Base-by-base conservation (phyloP, 2,113 vertebrate species). In the Spheniscus mendiculus region DNA sequence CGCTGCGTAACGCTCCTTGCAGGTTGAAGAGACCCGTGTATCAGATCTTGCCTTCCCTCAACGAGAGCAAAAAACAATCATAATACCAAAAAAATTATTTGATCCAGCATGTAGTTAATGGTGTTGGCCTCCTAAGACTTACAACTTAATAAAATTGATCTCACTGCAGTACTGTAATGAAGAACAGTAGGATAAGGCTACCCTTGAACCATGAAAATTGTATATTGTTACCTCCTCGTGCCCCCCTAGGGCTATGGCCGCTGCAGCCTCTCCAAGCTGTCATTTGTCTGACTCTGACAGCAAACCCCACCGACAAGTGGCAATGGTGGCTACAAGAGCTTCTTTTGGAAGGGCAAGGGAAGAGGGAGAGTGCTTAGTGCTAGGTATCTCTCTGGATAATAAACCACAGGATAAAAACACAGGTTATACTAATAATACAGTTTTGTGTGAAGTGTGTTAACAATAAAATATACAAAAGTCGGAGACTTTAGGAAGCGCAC, bases 181-280 rank as follows among this genome's bases (percentile, higher is more conserved):
- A 97, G 98, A 98, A 96, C 97, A 91, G 97, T 96, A 72, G 92
- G 98, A 98, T 98, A 96, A 97, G 97, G 97, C 97, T 98, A 96
- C 97, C 97, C 97, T 95, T 91, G 96, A 97, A 98, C 97, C 95
- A 97, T 74, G 98, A 98, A 98, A 98, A 98, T 97, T 98, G 97
- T 96, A 94, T 79, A 73, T 97, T 94, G 97, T 97, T 98, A 97
- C 97, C 94, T 96, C 96, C 97, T 94, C 5, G 1, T 96, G 98
- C 97, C 97, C 98, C 98, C 98, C 98, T 95, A 97, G 97, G 96
- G 97, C 94, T 89, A n/a, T 63, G 97, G 93, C 98, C 58, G 38
- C 95, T 88, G 95, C 93, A 98, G 93, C 97, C 97, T 94, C 96
- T 94, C 90, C 40, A 66, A 89, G 93, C 97, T 96, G 94, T 97